Base-by-base conservation (phyloP, 2,113 vertebrate genomes). In the Etia nguti region DNA sequence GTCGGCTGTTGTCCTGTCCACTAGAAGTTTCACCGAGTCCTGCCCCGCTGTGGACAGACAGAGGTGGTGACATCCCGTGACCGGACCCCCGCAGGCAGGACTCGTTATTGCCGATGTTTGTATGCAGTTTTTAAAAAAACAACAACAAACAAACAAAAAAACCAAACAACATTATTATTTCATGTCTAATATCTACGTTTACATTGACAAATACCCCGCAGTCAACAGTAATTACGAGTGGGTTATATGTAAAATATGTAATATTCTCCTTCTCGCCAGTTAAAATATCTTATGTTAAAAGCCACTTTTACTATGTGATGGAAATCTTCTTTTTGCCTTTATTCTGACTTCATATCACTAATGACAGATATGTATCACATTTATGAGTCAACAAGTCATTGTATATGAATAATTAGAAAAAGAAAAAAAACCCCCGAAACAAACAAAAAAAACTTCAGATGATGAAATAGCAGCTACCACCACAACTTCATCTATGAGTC, bases 41-140 rank as follows among this genome's bases (percentile, higher is more conserved):
- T 70, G 88, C 73, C 55, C 79, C 16, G 15, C 85, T 18, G 79
- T 55, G 2, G 9, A 10, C 24, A 70, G 65, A 55, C 36, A 82
- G 91, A 90, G 86, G 87, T 84, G 92, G 81, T 83, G 84, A 87
- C 85, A 60, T 82, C 79, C 79, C 59, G 50, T 12, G 87, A 41
- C 68, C 79, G 26, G 86, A 75, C 46, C 56, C 68, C 65, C 2
- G 2, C 36, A 31, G 38, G 34, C 6, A 38, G 10, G 54, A 80
- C 4, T 41, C 31, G 2, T 24, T 36, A 22, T 18, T 38, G 16
- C 10, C 8, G 36, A 16, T 3, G n/a, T 43, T 70, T 70, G 36
- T 16, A 38, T 4, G 60, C 60, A 12, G 60, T 34, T 12, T 65
- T 20, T 29, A 29, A 34, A 34, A 34, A 34, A 6, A 31, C n/a